Evolutionary conservation across 2,797 vertebrate genomes (phyloP).

Genomic region (Acipenser ruthenus): DNA sequence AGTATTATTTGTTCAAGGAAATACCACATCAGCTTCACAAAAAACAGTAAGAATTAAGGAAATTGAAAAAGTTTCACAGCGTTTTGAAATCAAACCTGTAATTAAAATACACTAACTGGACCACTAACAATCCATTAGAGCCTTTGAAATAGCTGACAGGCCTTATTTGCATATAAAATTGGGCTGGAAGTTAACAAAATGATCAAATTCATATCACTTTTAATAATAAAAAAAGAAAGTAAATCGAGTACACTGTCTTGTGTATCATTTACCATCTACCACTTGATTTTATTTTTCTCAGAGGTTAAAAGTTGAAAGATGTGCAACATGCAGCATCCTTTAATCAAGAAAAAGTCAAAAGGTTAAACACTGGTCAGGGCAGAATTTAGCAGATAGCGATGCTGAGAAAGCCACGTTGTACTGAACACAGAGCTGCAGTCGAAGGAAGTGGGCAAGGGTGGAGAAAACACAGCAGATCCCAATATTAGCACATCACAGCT

Average conservation of each 20-base stretch:
- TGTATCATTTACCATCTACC: no score
- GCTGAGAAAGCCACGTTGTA: constrained; percentile 39
- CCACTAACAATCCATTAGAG: no score
- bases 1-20: no score
- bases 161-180: no score
- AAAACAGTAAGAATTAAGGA: no score
- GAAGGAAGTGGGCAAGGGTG: constrained; percentile 77
- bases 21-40: no score
- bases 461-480: constrained; percentile 50
- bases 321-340: constrained; percentile 20
- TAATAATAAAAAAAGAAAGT: constrained; percentile 16
- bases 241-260: not conserved
- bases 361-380: constrained; percentile 46
- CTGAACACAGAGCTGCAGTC: constrained; percentile 33
- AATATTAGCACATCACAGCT: constrained; percentile 50
- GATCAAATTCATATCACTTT: constrained; percentile 17
- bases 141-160: no score
- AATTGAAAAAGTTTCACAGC: no score
- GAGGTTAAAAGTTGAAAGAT: constrained; percentile 43
- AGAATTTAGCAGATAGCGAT: constrained; percentile 38
- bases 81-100: no score
- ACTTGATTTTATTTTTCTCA: not conserved
- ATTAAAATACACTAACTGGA: no score
- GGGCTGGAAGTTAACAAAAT: no score
- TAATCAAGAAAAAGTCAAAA: constrained; percentile 38